These are phyloP conservation scores for Zoroaster sp. DNA, from an alignment of 53 echinoderm and acorn worm genomes.

Conservation along the genomic window DNA sequence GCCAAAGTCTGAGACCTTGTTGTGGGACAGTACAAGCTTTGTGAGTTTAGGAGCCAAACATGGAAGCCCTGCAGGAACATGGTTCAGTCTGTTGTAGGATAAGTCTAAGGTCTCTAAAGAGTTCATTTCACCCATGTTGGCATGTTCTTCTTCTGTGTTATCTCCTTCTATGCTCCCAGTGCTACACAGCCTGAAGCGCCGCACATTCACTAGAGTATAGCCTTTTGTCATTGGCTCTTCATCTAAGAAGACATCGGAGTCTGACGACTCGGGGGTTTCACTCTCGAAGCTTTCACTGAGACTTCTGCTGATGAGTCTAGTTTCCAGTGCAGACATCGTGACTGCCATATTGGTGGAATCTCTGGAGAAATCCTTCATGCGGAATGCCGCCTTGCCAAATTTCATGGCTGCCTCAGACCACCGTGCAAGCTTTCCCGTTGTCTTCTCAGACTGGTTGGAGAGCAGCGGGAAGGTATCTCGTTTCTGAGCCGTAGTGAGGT, in stretches of 20 bases:
- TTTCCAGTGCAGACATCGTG: conserved; percentile 18
- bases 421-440: conserved; percentile 11
- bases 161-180: conserved; percentile 67
- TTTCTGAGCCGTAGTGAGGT: not conserved
- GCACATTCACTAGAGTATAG: conserved; percentile 64
- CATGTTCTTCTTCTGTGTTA: conserved; percentile 69
- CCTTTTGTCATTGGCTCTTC: conserved; percentile 15
- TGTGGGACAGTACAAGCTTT: conserved; percentile 84
- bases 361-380: conserved; percentile 19
- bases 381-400: conserved; percentile 34
- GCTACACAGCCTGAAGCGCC: conserved; percentile 82
- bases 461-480: conserved; percentile 41
- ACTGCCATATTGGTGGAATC: not conserved
- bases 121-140: conserved; percentile 71
- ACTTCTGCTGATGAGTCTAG: not conserved
- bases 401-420: conserved; percentile 33
- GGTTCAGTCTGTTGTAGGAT: conserved; percentile 75
- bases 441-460: conserved; percentile 12
- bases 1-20: conserved; percentile 78
- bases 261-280: conserved; percentile 26
- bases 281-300: not conserved
- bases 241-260: conserved; percentile 42
- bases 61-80: conserved; percentile 77
- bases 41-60: conserved; percentile 88
- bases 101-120: conserved; percentile 79